phyloP scores from a whole-genome alignment of 2,797 vertebrate species.

The Sebastolobus alascanus region DNA sequence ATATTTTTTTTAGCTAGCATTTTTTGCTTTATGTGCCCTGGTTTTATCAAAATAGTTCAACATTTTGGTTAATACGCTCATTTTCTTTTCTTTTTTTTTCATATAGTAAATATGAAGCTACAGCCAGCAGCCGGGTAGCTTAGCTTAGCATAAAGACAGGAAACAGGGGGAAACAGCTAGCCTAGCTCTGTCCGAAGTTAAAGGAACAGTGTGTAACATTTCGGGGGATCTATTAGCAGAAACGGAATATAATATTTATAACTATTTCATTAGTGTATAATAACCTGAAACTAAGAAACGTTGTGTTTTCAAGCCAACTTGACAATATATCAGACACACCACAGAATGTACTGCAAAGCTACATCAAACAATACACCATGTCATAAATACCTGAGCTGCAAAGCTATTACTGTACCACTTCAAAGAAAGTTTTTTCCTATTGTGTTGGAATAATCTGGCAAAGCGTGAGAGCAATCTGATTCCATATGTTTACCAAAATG shows the following conservation, averaged over 20 bases:
- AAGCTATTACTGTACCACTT: conserved; percentile 25
- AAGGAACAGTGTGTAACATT: no score
- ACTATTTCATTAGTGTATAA: no score
- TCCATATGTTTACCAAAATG: neutral
- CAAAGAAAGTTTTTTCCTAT: conserved; percentile 22
- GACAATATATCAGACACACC: conserved; percentile 6
- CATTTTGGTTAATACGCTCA: neutral
- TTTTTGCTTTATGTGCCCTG: neutral
- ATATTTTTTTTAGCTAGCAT: neutral
- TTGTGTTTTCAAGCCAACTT: neutral
- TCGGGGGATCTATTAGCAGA: no score
- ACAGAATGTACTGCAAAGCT: conserved; percentile 1
- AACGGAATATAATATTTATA: no score
- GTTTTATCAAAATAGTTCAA: neutral
- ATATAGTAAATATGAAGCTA: neutral
- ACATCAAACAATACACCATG: conserved; percentile 43
- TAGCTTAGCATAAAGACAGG: neutral
- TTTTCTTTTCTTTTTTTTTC: neutral
- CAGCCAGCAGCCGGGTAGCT: no score
- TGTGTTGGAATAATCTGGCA: conserved; percentile 4
- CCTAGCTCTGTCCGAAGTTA: no score
- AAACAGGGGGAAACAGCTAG: neutral
- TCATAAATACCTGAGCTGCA: conserved; percentile 19
- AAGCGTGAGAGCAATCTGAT: conserved; percentile 7
- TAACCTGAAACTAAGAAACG: no score